phyloP scores from a whole-genome alignment of 2,113 vertebrate species.

The Thinocorus orbignyianus region DNA sequence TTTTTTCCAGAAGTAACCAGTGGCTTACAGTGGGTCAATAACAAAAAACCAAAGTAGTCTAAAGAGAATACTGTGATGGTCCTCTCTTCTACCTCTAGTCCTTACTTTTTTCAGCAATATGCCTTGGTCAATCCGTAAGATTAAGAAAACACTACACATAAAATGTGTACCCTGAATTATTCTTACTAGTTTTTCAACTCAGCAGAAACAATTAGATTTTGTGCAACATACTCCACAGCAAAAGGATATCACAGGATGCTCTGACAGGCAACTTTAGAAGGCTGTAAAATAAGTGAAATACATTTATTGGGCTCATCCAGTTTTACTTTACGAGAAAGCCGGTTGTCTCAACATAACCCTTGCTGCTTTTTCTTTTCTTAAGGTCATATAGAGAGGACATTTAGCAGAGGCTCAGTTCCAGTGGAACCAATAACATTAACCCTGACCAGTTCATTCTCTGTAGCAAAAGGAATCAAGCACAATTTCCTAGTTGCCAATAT shows the following conservation, averaged over 20 bases:
- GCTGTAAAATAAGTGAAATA: slow-evolving; percentile 15
- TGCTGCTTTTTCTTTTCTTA: not conserved
- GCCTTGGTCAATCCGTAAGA: not conserved
- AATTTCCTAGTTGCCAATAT: not conserved
- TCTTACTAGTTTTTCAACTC: not conserved
- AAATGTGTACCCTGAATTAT: not conserved
- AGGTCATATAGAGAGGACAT: not conserved
- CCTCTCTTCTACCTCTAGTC: not conserved
- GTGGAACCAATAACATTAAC: not conserved
- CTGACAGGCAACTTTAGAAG: not conserved
- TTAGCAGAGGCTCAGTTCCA: not conserved
- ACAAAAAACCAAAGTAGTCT: not conserved
- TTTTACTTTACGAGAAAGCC: not conserved
- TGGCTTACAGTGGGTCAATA: not conserved
- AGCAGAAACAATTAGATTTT: not conserved
- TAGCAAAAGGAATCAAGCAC: not conserved
- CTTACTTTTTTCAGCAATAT: not conserved
- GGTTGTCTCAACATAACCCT: not conserved
- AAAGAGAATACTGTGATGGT: not conserved
- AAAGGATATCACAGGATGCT: not conserved
- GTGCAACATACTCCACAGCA: not conserved
- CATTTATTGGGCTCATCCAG: not conserved
- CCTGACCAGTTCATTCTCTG: not conserved
- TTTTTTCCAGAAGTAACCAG: not conserved
- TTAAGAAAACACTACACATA: not conserved